Conservation (phyloP, 2,113 vertebrate genomes). For the Leptobrachium leishanense region DNA sequence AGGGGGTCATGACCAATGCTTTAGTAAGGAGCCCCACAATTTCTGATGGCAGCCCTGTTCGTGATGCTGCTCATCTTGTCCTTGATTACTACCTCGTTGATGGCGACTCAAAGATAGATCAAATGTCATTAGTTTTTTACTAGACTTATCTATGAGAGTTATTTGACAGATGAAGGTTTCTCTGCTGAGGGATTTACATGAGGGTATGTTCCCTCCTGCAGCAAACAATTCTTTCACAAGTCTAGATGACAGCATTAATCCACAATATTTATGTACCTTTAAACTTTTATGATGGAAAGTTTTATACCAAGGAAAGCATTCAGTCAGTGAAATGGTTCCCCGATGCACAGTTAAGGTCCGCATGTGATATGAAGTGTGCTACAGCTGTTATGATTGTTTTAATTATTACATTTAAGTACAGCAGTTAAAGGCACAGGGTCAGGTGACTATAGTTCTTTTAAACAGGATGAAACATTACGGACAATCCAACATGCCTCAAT, state of each 20-base stretch:
- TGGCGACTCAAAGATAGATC: too few species aligned
- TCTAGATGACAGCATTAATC: constrained; percentile 21
- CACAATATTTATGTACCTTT: constrained; percentile 31
- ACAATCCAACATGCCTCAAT: too few species aligned
- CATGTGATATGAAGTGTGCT: constrained; percentile 1
- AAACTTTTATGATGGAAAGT: constrained; percentile 44
- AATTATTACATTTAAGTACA: neutral
- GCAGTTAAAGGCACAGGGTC: too few species aligned
- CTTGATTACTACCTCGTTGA: too few species aligned
- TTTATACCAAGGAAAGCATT: constrained; percentile 30
- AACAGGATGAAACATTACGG: too few species aligned
- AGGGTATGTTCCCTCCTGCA: constrained; percentile 15
- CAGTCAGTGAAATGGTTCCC: constrained; percentile 41
- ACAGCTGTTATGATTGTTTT: constrained; percentile 21
- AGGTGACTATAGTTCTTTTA: too few species aligned
- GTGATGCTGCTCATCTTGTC: too few species aligned
- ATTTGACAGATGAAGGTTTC: constrained; percentile 9
- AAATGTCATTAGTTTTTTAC: too few species aligned
- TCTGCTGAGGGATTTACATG: constrained; percentile 30
- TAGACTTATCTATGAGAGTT: too few species aligned
- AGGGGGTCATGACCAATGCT: too few species aligned
- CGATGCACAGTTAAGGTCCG: constrained; percentile 5
- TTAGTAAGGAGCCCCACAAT: too few species aligned
- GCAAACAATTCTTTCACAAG: constrained; percentile 25
- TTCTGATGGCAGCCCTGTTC: too few species aligned